These are phyloP conservation scores for Argopecten irradians DNA, from an alignment of 1,140 invertebrate genomes.

Conservation along the genomic window DNA sequence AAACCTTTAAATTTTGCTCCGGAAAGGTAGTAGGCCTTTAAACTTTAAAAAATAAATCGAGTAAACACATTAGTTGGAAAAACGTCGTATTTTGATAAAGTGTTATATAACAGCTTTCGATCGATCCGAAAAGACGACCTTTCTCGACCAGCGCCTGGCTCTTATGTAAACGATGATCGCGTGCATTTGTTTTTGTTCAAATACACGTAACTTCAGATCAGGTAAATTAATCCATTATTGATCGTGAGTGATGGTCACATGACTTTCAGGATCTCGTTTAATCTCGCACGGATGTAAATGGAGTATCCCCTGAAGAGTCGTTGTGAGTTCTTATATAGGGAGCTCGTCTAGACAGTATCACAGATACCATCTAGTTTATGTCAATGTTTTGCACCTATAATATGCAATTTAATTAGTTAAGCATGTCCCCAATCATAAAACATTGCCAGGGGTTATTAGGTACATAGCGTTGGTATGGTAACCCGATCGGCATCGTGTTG, in stretches of 20 bases:
- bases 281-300: not conserved
- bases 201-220: not conserved
- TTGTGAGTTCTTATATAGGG: not conserved
- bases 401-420: slow-evolving; percentile 5
- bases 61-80: not conserved
- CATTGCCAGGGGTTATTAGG: not conserved
- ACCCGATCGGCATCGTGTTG: not conserved
- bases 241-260: not conserved
- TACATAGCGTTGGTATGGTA: not conserved
- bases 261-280: slow-evolving; percentile 7
- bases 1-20: no score
- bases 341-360: not conserved
- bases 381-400: not conserved
- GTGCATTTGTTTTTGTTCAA: slow-evolving; percentile 18
- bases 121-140: not conserved
- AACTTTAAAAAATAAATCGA: no score
- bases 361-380: not conserved
- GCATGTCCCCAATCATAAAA: not conserved
- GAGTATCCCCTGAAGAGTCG: not conserved
- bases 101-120: not conserved
- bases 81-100: not conserved
- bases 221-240: slow-evolving; percentile 18
- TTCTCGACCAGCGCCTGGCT: not conserved
- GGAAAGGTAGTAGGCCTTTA: no score
- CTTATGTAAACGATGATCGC: slow-evolving; percentile 6